Evolutionary conservation across 2,113 vertebrate species (phyloP), one percentile per base, ranked within the genome.

Genomic region (Amphiprion percula): DNA sequence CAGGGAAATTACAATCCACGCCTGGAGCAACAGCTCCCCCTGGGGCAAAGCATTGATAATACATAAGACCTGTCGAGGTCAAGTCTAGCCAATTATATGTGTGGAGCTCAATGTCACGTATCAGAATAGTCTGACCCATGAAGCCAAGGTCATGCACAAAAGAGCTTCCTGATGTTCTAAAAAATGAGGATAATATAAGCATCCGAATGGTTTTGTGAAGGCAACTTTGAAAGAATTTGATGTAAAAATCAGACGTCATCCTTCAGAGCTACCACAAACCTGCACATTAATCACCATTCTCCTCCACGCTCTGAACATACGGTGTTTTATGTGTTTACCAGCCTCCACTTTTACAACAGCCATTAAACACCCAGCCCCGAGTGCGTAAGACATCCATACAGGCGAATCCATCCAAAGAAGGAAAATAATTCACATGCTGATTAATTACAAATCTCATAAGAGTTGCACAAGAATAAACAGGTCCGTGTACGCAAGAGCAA

Each of bases 1-100:
- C 33, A 44, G 55, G 41, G 30, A 24, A 7, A 49, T 63, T 39
- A 69, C n/a, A 44, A 26, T 44, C 59, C 68, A 88, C 72, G 85
- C 56, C 80, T 90, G 76, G 82, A 90, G 85, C 89, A 92, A 92
- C 71, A 92, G 93, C 92, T 85, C 92, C 92, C 89, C 79, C 91
- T 92, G 88, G 88, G 93, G 93, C 84, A 74, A 72, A 72, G 72
- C 33, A 68, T 55, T 2, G 15, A 80, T 65, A 90, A 60, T 76
- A 79, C 88, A 87, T 15, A 37, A 33, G 4, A 15, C 28, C 15
- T 23, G 6, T 37, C 1, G 3, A 5, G 10, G 77, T 53, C 1
- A 71, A 24, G 54, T 44, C n/a, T 12, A 1, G 0, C 3, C n/a
- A 12, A 26, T 23, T 50, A 12, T 17, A 41, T 44, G 5, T 30